Base-by-base conservation (phyloP, 2,113 vertebrate genomes). In the Cavia aperea region DNA sequence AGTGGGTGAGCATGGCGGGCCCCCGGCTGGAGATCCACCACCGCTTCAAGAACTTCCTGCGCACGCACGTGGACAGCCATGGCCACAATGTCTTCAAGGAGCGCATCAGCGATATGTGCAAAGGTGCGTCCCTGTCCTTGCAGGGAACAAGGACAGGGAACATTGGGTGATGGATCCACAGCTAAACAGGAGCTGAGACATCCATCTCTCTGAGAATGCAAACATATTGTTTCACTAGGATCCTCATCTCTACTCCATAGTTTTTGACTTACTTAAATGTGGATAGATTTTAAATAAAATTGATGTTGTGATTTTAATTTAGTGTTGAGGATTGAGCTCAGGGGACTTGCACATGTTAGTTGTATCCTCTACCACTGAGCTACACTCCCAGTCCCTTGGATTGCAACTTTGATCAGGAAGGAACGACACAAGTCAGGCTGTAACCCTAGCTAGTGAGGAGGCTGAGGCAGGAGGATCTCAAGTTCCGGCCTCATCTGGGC, bases 1-100 rank as follows among this genome's bases (percentile, higher is more conserved):
- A 99, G 96, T 99, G 99, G 99, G 99, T 99, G 51, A 99, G 99
- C 95, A 99, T 99, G 99, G 98, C 98, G 0, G 99, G 98, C 0
- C 99, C 99, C 0, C 98, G 99, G 0, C 98, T 99, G 73, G 99
- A 99, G 97, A 99, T 99, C 97, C 99, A 99, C 97, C 99, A 99
- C 97, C 98, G 99, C 94, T 99, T 99, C 97, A 99, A 99, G 98
- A 99, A 99, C 97, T 99, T 99, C 94, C 96, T 99, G 96, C 98
- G 99, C 86, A 99, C 99, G 0, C 99, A 99, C 0, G 99, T 99
- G 89, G 99, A 99, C 51, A 98, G 99, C 88, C 98, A 98, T 0
- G 99, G 99, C 23, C 99, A 99, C 98, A 99, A 99, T 0, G 99
- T 99, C 81, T 99, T 99, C 97, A 99, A 99, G 96, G 99, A 99